These are phyloP conservation scores for Malurus melanocephalus DNA, from an alignment of 2,113 vertebrate genomes.

Conservation along the genomic window DNA sequence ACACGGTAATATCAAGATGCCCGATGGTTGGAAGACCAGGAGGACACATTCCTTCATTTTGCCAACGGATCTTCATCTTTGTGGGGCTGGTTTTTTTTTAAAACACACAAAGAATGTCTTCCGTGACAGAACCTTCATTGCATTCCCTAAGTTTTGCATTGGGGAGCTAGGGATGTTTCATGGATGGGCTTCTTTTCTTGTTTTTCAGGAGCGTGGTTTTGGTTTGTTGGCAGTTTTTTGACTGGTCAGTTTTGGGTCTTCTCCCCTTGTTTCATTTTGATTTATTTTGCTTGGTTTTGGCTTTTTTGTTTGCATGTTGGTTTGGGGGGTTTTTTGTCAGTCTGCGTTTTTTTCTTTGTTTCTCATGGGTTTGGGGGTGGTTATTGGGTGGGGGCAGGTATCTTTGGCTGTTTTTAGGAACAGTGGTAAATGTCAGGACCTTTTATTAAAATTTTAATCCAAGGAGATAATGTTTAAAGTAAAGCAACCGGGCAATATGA, in stretches of 20 bases:
- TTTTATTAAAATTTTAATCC: neutral
- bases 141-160: neutral
- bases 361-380: neutral
- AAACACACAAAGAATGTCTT: neutral
- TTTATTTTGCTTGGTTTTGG: neutral
- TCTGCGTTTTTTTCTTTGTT: neutral
- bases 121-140: neutral
- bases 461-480: neutral
- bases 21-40: fast-evolving
- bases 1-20: fast-evolving
- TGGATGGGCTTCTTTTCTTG: neutral
- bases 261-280: neutral
- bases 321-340: neutral
- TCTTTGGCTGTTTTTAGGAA: neutral
- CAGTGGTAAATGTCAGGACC: neutral
- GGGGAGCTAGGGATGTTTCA: neutral
- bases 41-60: neutral
- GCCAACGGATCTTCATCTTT: neutral
- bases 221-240: neutral
- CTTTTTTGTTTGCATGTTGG: neutral
- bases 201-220: neutral
- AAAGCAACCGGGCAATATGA: neutral
- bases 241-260: fast-evolving
- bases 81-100: neutral
- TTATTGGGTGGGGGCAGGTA: neutral